These are phyloP conservation scores for Nothura maculosa DNA, from an alignment of 2,797 vertebrate genomes.

Conservation along the genomic window DNA sequence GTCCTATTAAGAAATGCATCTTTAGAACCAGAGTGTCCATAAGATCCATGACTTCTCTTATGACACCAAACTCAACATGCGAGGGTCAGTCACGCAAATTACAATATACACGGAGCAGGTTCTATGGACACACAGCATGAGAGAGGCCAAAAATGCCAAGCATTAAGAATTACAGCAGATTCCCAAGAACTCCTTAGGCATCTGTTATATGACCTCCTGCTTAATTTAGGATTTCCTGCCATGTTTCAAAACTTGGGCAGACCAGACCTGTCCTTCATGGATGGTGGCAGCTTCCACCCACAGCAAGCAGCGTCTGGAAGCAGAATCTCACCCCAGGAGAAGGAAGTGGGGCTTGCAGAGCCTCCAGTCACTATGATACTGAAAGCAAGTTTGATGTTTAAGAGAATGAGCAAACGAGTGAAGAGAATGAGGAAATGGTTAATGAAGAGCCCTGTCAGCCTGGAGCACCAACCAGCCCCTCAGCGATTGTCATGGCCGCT, in stretches of 20 bases:
- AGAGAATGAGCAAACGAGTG: background rate
- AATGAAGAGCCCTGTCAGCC: background rate
- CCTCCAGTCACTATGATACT: no score
- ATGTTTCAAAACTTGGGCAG: background rate
- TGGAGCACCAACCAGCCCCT: background rate
- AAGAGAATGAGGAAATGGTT: no score
- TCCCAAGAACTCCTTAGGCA: background rate
- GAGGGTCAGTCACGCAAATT: background rate
- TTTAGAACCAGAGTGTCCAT: background rate
- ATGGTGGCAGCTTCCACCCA: background rate
- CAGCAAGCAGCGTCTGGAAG: fast-evolving
- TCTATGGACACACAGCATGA: background rate
- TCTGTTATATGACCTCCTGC: background rate
- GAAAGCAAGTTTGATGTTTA: background rate
- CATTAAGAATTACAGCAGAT: background rate
- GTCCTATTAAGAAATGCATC: background rate
- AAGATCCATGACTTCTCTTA: background rate
- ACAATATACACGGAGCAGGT: background rate
- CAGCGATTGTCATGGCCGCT: fast-evolving
- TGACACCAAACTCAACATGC: background rate
- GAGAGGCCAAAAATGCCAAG: background rate
- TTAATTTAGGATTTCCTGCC: background rate
- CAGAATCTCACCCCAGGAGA: fast-evolving
- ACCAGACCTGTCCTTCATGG: background rate
- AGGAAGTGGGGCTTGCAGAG: background rate